phyloP scores from a whole-genome alignment of 2,797 vertebrate genomes.

The Eptatretus atami region DNA sequence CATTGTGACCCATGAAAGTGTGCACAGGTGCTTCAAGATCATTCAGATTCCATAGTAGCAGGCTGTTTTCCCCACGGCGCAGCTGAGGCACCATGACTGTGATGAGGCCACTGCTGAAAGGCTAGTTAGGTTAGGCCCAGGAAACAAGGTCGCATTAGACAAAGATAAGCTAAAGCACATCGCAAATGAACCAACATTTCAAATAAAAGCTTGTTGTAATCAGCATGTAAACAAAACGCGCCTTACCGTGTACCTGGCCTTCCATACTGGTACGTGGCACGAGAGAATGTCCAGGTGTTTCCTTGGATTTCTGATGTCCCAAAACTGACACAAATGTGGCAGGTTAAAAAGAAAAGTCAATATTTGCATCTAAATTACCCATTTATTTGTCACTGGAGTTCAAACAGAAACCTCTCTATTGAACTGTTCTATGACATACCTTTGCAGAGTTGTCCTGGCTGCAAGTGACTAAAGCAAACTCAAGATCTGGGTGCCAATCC shows the following conservation, averaged over 20 bases:
- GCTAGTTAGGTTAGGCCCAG: constrained; percentile 16
- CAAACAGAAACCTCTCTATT: neutral
- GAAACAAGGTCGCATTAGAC: too few species aligned
- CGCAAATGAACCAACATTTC: too few species aligned
- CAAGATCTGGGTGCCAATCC: constrained; percentile 87
- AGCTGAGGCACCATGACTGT: constrained; percentile 94
- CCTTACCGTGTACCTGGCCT: constrained; percentile 73
- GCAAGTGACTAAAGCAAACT: constrained; percentile 59
- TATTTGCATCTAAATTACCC: constrained; percentile 1
- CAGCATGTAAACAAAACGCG: constrained; percentile 5
- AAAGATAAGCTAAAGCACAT: too few species aligned
- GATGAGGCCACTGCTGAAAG: constrained; percentile 65
- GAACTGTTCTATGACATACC: constrained; percentile 18
- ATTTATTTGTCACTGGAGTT: neutral
- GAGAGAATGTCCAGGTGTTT: constrained; percentile 78
- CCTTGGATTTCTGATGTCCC: constrained; percentile 84
- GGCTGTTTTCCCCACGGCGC: constrained; percentile 49
- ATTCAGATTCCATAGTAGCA: constrained; percentile 58
- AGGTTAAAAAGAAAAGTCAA: neutral
- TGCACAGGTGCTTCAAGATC: constrained; percentile 74
- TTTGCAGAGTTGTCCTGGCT: constrained; percentile 93
- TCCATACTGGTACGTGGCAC: constrained; percentile 93
- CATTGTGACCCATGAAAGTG: constrained; percentile 76
- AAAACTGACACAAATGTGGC: constrained; percentile 27
- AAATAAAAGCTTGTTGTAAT: too few species aligned